Evolutionary conservation across 2,888 invertebrate species (phyloP).

Genomic region (Zaprionus obscuricornis): DNA sequence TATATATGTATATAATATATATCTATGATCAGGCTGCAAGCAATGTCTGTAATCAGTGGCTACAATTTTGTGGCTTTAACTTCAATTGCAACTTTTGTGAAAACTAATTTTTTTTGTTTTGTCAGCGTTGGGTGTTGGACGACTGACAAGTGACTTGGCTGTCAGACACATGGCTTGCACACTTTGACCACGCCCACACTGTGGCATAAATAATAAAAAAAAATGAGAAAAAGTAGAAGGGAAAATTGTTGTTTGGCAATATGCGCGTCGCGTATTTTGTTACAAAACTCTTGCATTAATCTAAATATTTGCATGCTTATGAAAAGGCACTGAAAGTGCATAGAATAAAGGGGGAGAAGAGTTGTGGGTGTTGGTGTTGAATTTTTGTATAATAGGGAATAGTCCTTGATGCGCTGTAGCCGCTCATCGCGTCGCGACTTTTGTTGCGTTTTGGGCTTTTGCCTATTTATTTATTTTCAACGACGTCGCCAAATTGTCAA

Average conservation of each 20-base stretch:
- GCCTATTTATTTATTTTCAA: slow-evolving; percentile 74
- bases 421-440: slow-evolving; percentile 5
- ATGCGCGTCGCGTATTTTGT: slow-evolving; percentile 76
- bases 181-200: slow-evolving; percentile 19
- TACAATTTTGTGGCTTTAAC: too few relatives aligned
- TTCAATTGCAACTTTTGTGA: too few relatives aligned
- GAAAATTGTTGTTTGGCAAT: slow-evolving; percentile 73
- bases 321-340: background rate
- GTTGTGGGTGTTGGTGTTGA: background rate
- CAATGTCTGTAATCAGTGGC: too few relatives aligned
- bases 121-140: too few relatives aligned
- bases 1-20: too few relatives aligned
- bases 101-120: too few relatives aligned
- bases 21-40: too few relatives aligned
- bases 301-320: slow-evolving; percentile 76
- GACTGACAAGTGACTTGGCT: too few relatives aligned
- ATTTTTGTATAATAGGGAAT: slow-evolving; percentile 42
- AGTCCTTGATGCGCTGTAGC: slow-evolving; percentile 6
- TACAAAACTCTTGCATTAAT: slow-evolving; percentile 76
- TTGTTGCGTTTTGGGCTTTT: slow-evolving; percentile 42
- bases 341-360: background rate
- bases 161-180: too few relatives aligned
- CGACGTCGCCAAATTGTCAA: slow-evolving; percentile 69
- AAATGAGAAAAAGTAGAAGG: too few relatives aligned
- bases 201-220: slow-evolving; percentile 70